phyloP scores from a whole-genome alignment of 2,888 invertebrate genomes.

The Mythimna loreyi region DNA sequence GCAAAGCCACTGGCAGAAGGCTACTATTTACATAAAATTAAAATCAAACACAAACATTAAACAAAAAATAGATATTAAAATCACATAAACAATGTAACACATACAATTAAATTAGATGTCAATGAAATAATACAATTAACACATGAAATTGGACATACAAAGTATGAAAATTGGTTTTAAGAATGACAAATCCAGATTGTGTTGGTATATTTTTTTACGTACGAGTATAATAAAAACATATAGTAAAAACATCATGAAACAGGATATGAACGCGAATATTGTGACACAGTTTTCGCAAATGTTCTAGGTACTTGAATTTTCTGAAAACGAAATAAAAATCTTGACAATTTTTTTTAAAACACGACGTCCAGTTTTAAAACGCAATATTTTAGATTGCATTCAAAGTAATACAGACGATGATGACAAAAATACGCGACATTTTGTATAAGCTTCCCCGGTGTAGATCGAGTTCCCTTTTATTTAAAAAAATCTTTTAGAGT shows the following conservation, averaged over 20 bases:
- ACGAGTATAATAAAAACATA: too few relatives aligned
- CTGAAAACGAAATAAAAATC: constrained; percentile 13
- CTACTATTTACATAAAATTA: too few relatives aligned
- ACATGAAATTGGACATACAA: too few relatives aligned
- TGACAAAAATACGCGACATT: constrained; percentile 28
- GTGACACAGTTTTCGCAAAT: not conserved
- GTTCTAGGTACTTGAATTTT: not conserved
- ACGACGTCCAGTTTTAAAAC: constrained; percentile 20
- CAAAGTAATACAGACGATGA: constrained; percentile 26
- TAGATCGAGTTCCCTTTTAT: constrained; percentile 12
- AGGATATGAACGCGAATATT: not conserved
- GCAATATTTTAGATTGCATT: constrained; percentile 48
- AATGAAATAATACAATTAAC: too few relatives aligned
- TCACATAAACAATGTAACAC: too few relatives aligned
- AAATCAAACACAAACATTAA: too few relatives aligned
- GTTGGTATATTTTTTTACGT: not conserved
- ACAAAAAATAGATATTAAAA: too few relatives aligned
- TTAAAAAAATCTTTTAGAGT: constrained; percentile 31
- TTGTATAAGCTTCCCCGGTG: constrained; percentile 18
- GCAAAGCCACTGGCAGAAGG: too few relatives aligned
- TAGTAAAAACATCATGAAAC: constrained; percentile 1
- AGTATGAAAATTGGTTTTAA: too few relatives aligned
- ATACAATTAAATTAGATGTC: too few relatives aligned
- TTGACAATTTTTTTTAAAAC: constrained; percentile 3
- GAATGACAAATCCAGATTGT: not conserved